A percentile compares a stretch with the other conserved stretches of the same genome.
These are phyloP conservation scores for Acanthopagrus latus DNA, from an alignment of 2,797 vertebrate species.

Conservation along the genomic window DNA sequence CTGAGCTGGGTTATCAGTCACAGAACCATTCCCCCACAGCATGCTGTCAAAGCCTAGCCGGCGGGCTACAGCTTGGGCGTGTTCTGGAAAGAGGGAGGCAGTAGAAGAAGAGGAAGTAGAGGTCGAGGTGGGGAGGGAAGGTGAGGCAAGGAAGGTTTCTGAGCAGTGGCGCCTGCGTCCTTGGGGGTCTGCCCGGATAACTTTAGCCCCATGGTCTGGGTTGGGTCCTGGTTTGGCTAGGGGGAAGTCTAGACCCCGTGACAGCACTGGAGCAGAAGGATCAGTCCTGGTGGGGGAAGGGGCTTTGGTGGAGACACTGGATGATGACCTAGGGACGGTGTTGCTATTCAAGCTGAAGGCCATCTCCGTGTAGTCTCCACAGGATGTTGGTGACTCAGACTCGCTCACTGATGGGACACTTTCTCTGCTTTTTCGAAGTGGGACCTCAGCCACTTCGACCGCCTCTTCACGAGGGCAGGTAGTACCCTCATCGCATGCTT, in stretches of 20 bases:
- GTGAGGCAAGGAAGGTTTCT: constrained; percentile 84
- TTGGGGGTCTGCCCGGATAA: constrained; percentile 84
- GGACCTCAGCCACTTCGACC: constrained; percentile 51
- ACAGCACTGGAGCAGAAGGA: constrained; percentile 67
- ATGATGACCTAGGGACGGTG: constrained; percentile 59
- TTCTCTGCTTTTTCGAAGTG: constrained; percentile 70
- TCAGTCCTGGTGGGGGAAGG: constrained; percentile 79
- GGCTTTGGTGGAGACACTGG: constrained; percentile 74
- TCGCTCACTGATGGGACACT: constrained; percentile 64
- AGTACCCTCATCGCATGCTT: constrained; percentile 63
- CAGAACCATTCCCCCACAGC: constrained; percentile 78
- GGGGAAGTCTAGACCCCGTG: constrained; percentile 82
- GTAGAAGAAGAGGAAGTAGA: constrained; percentile 77
- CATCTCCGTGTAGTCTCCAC: constrained; percentile 85
- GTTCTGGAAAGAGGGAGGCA: constrained; percentile 85
- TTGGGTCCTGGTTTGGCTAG: constrained; percentile 78
- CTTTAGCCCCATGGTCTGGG: constrained; percentile 85
- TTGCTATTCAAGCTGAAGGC: constrained; percentile 79
- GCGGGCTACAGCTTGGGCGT: constrained; percentile 78
- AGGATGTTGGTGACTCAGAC: constrained; percentile 76
- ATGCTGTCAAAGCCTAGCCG: constrained; percentile 83
- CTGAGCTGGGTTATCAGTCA: constrained; percentile 70
- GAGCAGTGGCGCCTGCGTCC: constrained; percentile 85
- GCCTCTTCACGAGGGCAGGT: constrained; percentile 56
- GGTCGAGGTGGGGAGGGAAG: constrained; percentile 71